Conservation (phyloP, 2,113 vertebrate genomes). For the Sylvietta virens region DNA sequence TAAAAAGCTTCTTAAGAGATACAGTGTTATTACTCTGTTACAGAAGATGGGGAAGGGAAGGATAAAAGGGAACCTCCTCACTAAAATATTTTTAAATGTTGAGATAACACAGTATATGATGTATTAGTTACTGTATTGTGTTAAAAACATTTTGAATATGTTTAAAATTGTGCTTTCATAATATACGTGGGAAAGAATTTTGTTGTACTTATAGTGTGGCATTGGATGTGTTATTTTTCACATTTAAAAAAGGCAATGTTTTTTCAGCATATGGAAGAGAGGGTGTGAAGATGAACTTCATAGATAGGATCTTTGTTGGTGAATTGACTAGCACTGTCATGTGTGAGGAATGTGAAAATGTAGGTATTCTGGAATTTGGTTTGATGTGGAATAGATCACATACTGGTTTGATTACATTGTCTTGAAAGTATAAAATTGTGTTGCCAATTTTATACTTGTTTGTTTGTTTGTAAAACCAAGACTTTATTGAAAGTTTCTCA, state of each 20-base stretch:
- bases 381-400: constrained; percentile 56
- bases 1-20: neutral
- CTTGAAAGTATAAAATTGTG: constrained; percentile 59
- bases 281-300: constrained; percentile 97
- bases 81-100: neutral
- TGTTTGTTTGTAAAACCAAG: constrained; percentile 35
- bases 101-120: neutral
- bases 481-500: neutral
- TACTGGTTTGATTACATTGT: constrained; percentile 40
- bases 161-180: neutral
- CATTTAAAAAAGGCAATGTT: constrained; percentile 70
- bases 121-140: neutral
- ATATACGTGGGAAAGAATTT: constrained; percentile 21
- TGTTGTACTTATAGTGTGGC: constrained; percentile 51
- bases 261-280: constrained; percentile 93
- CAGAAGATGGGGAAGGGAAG: neutral
- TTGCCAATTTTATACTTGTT: constrained; percentile 51
- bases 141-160: neutral
- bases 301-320: constrained; percentile 96
- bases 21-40: neutral
- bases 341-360: constrained; percentile 98
- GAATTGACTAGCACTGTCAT: constrained; percentile 98
- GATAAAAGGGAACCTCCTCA: neutral
- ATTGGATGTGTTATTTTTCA: constrained; percentile 59
- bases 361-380: constrained; percentile 78